Conservation (phyloP, 2,888 invertebrate genomes). For the Petrolisthes manimaculis region DNA sequence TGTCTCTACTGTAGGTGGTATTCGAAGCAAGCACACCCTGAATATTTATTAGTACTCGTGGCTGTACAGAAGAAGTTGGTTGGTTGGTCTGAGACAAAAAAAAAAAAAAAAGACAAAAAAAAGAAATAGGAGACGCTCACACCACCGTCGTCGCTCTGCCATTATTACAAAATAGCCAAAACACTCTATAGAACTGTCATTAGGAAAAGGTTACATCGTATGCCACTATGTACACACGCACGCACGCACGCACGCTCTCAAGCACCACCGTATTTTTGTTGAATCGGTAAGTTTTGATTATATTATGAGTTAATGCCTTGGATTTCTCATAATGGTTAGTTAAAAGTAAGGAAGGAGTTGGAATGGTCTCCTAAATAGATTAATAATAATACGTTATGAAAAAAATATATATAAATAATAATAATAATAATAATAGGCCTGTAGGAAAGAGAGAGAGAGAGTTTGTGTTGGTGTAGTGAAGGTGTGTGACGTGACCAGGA, state of each 20-base stretch:
- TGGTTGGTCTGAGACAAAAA: slow-evolving; percentile 53
- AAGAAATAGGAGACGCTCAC: slow-evolving; percentile 41
- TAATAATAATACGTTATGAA: not conserved
- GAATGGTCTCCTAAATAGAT: not conserved
- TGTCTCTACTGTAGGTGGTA: too few relatives aligned
- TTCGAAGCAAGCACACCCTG: too few relatives aligned
- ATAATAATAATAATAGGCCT: too few relatives aligned
- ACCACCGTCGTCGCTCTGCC: slow-evolving; percentile 34
- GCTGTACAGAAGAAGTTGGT: too few relatives aligned
- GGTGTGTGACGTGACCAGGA: not conserved
- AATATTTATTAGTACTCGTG: too few relatives aligned
- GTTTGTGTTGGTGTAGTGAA: not conserved
- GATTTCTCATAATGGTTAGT: slow-evolving; percentile 41
- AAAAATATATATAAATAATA: not conserved
- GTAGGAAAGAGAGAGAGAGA: too few relatives aligned
- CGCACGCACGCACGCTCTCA: slow-evolving; percentile 18
- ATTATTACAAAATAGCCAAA: slow-evolving; percentile 29
- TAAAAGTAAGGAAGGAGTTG: not conserved
- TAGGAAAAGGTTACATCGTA: slow-evolving; percentile 25
- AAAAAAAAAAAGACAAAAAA: too few relatives aligned
- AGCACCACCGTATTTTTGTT: slow-evolving; percentile 16
- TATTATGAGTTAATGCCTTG: slow-evolving; percentile 49
- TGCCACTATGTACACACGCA: slow-evolving; percentile 26
- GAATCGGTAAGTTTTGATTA: slow-evolving; percentile 42
- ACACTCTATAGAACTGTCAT: slow-evolving; percentile 3